Conservation (phyloP, 2,113 vertebrate species). For the Callionymus lyra region DNA sequence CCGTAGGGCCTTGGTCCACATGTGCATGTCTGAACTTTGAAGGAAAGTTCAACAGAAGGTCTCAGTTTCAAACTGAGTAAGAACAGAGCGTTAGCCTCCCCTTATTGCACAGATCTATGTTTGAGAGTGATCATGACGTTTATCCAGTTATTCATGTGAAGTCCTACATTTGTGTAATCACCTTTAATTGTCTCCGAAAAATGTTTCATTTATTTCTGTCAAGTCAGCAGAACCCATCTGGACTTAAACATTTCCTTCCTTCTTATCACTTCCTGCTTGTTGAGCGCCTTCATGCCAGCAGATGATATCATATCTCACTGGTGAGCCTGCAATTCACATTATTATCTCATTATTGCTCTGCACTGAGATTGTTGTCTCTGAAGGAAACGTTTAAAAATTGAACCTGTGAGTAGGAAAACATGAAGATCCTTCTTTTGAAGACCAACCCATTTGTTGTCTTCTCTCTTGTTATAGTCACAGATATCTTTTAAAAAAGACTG, state of each 20-base stretch:
- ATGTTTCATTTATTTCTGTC: neutral
- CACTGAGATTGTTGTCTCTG: conserved; percentile 14
- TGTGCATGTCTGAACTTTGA: conserved; percentile 31
- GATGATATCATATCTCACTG: conserved; percentile 59
- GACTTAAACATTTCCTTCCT: conserved; percentile 73
- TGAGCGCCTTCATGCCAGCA: conserved; percentile 52
- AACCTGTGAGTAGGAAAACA: too few species aligned
- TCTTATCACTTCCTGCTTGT: conserved; percentile 59
- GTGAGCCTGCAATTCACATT: conserved; percentile 54
- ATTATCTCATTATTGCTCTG: conserved; percentile 46
- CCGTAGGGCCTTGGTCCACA: conserved; percentile 54
- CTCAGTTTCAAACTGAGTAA: too few species aligned
- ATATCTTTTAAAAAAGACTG: too few species aligned
- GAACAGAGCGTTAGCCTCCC: conserved; percentile 7
- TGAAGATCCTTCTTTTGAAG: too few species aligned
- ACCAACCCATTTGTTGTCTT: too few species aligned
- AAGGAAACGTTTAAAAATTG: conserved; percentile 1
- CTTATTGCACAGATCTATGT: too few species aligned
- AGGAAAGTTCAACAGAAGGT: neutral
- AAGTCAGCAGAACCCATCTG: conserved; percentile 45
- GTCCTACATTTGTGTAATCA: too few species aligned
- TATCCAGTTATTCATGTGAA: too few species aligned
- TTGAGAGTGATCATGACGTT: neutral
- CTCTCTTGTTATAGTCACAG: too few species aligned
- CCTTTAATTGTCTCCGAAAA: too few species aligned